phyloP scores from a whole-genome alignment of 1,140 invertebrate genomes.

The Drepana arcuata region DNA sequence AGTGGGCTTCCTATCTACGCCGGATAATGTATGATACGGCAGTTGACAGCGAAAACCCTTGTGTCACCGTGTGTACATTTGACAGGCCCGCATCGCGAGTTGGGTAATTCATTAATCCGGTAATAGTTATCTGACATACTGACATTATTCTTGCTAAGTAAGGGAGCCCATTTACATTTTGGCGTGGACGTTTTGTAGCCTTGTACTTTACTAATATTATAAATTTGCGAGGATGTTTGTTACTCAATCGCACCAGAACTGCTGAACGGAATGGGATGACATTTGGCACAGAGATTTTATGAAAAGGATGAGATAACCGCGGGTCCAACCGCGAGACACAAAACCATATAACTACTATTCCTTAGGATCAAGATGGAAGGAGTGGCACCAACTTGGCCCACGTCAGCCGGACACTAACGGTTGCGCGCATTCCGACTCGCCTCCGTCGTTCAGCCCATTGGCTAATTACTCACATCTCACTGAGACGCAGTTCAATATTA shows the following conservation, averaged over 20 bases:
- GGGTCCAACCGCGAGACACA: no score
- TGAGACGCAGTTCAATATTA: no score
- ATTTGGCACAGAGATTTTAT: no score
- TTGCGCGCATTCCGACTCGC: slow-evolving; percentile 48
- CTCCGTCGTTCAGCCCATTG: slow-evolving; percentile 26
- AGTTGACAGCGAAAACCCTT: slow-evolving; percentile 10
- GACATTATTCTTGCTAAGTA: background rate
- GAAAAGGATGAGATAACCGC: slow-evolving; percentile 4
- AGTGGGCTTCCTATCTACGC: slow-evolving; percentile 13
- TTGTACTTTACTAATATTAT: no score
- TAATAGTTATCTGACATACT: background rate
- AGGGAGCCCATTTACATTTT: no score
- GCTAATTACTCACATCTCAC: slow-evolving; percentile 54
- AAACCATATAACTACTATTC: no score
- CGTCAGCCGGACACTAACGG: slow-evolving; percentile 56
- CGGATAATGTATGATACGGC: slow-evolving; percentile 15
- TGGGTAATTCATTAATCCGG: background rate
- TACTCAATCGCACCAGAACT: no score
- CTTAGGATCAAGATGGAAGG: slow-evolving; percentile 3
- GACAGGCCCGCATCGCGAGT: slow-evolving; percentile 3
- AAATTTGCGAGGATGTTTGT: no score
- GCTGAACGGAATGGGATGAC: no score
- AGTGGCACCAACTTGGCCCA: slow-evolving; percentile 38
- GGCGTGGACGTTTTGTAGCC: no score
- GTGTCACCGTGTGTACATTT: slow-evolving; percentile 5